Conservation (phyloP, 2,888 invertebrate species). For the Dexiosoma caninum region DNA sequence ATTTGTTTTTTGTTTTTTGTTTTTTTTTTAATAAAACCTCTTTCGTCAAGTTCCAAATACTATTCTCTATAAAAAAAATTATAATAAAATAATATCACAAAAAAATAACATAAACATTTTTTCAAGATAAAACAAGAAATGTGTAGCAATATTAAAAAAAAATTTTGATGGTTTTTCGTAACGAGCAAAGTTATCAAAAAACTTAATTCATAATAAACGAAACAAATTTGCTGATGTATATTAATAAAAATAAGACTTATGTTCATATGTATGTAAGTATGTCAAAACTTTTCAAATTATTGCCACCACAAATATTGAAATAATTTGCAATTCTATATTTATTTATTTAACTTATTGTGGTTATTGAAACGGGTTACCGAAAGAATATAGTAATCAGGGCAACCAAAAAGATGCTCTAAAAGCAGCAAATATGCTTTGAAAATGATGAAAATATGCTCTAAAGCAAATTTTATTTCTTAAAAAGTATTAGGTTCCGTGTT, state of each 20-base stretch:
- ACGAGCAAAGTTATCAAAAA: background rate
- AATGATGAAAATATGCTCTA: no score
- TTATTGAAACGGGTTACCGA: no score
- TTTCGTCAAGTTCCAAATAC: background rate
- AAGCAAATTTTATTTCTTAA: no score
- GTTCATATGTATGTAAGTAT: background rate
- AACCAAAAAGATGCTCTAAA: no score
- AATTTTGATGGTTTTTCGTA: background rate
- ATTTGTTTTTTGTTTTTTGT: background rate
- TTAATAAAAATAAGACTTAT: no score
- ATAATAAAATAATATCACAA: background rate
- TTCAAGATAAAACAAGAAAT: conserved; percentile 22
- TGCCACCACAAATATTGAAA: background rate
- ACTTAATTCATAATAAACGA: background rate
- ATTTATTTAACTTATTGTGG: no score
- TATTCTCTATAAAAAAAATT: background rate
- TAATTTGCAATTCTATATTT: no score
- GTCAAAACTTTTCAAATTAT: background rate
- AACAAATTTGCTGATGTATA: background rate
- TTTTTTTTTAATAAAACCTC: conserved; percentile 8
- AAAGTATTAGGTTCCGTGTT: no score
- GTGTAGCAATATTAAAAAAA: background rate
- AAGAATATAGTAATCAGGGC: no score
- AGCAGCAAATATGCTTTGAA: no score
- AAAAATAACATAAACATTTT: no score